phyloP scores from a whole-genome alignment of 2,797 vertebrate genomes.

The Arctocebus calabarensis region DNA sequence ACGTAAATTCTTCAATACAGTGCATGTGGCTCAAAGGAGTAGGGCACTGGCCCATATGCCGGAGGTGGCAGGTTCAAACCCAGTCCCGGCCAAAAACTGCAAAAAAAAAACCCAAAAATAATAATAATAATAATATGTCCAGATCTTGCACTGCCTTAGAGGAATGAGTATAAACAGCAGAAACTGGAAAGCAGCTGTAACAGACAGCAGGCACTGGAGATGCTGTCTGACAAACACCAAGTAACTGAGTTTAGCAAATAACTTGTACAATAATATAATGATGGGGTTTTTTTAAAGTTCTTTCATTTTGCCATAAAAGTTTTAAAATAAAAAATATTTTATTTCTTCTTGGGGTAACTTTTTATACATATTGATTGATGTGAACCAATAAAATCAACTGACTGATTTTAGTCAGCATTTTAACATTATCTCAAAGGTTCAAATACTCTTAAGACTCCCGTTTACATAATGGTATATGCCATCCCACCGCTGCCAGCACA shows the following conservation, averaged over 20 bases:
- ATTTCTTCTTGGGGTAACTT: constrained; percentile 42
- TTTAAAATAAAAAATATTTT: constrained; percentile 13
- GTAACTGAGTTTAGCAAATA: not conserved
- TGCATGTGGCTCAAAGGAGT: too few relatives aligned
- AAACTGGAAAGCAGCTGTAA: not conserved
- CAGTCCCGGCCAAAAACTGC: too few relatives aligned
- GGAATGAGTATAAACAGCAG: not conserved
- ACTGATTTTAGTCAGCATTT: constrained; percentile 21
- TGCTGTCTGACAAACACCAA: not conserved
- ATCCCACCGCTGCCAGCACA: not conserved
- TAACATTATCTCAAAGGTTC: constrained; percentile 53
- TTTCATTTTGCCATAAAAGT: not conserved
- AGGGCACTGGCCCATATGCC: too few relatives aligned
- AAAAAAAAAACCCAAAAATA: not conserved
- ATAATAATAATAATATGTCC: not conserved
- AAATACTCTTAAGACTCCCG: constrained; percentile 41
- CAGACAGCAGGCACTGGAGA: not conserved
- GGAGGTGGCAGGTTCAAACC: too few relatives aligned
- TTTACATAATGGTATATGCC: not conserved
- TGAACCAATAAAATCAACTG: not conserved
- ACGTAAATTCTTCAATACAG: constrained; percentile 25
- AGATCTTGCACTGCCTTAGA: not conserved
- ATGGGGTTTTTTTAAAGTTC: not conserved
- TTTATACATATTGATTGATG: constrained; percentile 1
- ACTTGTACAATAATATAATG: not conserved